Percentiles rank a stretch among this genome's conserved stretches.
Conservation (phyloP, 2,888 invertebrate genomes). For the Automeris io region DNA sequence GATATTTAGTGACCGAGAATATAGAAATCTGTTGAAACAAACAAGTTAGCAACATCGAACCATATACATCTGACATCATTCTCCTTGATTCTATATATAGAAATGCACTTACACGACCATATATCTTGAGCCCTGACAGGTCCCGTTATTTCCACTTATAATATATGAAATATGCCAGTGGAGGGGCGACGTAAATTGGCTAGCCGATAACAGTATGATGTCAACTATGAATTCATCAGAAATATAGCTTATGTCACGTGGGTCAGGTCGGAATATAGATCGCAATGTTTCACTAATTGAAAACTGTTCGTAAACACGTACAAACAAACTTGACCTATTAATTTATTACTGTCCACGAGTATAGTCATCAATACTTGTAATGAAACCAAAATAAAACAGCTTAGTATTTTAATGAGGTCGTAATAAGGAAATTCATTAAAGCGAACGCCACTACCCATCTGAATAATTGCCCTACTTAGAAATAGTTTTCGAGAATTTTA, state of each 20-base stretch:
- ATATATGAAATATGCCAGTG: constrained; percentile 22
- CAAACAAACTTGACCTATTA: no score
- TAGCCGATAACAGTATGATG: constrained; percentile 46
- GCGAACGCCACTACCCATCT: no score
- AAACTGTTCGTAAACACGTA: no score
- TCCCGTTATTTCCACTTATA: constrained; percentile 30
- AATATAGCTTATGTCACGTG: constrained; percentile 34
- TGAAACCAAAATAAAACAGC: no score
- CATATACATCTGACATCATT: constrained; percentile 41
- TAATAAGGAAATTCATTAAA: no score
- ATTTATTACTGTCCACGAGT: no score
- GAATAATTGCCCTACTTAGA: no score
- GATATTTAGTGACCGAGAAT: no score
- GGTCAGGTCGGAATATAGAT: constrained; percentile 31
- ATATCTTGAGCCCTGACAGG: constrained; percentile 26
- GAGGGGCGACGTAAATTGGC: constrained; percentile 32
- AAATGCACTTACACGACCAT: constrained; percentile 44
- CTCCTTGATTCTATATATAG: constrained; percentile 54
- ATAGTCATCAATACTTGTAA: no score
- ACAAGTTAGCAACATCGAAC: constrained; percentile 1
- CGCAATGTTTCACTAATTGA: constrained; percentile 16
- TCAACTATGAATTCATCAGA: constrained; percentile 32
- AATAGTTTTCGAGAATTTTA: no score
- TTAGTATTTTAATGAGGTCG: no score
- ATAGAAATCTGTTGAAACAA: constrained; percentile 1